These are phyloP conservation scores for Corythucha ciliata DNA, from an alignment of 2,888 invertebrate genomes.

Conservation along the genomic window DNA sequence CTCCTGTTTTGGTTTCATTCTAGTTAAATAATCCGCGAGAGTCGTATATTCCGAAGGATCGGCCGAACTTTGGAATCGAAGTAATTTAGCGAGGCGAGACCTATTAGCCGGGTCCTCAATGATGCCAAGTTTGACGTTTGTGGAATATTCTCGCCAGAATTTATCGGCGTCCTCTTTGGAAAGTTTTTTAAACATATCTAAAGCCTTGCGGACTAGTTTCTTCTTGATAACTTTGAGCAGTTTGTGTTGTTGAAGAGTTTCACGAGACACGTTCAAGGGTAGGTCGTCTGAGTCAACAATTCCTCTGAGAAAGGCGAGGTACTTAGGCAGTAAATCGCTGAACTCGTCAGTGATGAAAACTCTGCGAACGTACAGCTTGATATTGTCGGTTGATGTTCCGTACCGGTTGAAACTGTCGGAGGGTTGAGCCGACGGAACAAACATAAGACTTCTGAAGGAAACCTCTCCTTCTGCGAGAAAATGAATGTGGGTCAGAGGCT, in stretches of 20 bases:
- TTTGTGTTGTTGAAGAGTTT: conserved; percentile 97
- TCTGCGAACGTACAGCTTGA: conserved; percentile 92
- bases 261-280: conserved; percentile 94
- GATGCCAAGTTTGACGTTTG: conserved; percentile 91
- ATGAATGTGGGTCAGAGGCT: conserved; percentile 80
- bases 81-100: conserved; percentile 86
- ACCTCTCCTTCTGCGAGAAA: conserved; percentile 99
- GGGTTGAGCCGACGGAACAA: conserved; percentile 83
- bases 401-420: conserved; percentile 91
- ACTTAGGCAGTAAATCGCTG: conserved; percentile 98
- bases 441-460: conserved; percentile 92
- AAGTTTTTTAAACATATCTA: conserved; percentile 97
- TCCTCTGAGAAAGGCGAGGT: conserved; percentile 88
- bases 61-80: conserved; percentile 74
- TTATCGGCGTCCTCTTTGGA: conserved; percentile 76
- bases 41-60: conserved; percentile 50
- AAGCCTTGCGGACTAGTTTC: conserved; percentile 91
- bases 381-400: conserved; percentile 87
- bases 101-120: conserved; percentile 97
- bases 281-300: conserved; percentile 98
- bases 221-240: conserved; percentile 98
- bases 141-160: conserved; percentile 99
- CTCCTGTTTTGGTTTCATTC: conserved; percentile 93
- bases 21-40: conserved; percentile 77
- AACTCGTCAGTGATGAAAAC: conserved; percentile 99